Base-by-base conservation (phyloP, 53 echinoderm and acorn worm genomes). In the Echinometra lucunter region DNA sequence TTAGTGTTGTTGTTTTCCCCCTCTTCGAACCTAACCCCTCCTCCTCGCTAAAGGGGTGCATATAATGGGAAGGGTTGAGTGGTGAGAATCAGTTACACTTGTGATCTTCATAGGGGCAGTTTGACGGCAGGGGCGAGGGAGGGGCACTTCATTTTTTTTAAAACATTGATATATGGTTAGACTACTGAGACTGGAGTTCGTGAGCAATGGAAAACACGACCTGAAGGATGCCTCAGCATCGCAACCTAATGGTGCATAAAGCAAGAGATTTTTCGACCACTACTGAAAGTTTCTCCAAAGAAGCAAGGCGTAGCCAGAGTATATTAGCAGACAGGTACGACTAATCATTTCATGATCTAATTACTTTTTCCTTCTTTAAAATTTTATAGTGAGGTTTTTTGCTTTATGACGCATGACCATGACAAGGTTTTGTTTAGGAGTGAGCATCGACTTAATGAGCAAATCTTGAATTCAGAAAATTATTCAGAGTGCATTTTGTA, bases 1-100 rank as follows among this genome's bases (percentile, higher is more conserved):
- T 85, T 85, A 85, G 53, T 85, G 85, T 25, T 47, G n/a, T 85
- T 85, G 85, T 85, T 85, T 85, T 49, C 11, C 53, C 85, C 85
- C 49, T 85, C 42, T 85, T 85, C 49, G 28, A 28, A 85, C 3
- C 40, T 44, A 44, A 53, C 9, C 85, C 27, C n/a, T 40, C 0
- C 5, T 42, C 38, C 9, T 19, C 4, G 7, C 10, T 25, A 28
- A n/a, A 49, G 85, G 85, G 82, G 47, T 38, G 75, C 1, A 45
- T 10, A 16, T 81, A 85, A 85, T 11, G 49, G 85, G 85, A 3
- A 28, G 85, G 85, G 69, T 28, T 49, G n/a, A 28, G 28, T 13
- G 44, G 53, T 28, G 85, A 30, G 15, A 25, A 13, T 47, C 85
- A 85, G 27, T 85, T n/a, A 11, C 53, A 15, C 30, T 49, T 53